A percentile compares a stretch with the other conserved stretches of the same genome.
Conservation (phyloP, 1,140 invertebrate species). For the Solen grandis region DNA sequence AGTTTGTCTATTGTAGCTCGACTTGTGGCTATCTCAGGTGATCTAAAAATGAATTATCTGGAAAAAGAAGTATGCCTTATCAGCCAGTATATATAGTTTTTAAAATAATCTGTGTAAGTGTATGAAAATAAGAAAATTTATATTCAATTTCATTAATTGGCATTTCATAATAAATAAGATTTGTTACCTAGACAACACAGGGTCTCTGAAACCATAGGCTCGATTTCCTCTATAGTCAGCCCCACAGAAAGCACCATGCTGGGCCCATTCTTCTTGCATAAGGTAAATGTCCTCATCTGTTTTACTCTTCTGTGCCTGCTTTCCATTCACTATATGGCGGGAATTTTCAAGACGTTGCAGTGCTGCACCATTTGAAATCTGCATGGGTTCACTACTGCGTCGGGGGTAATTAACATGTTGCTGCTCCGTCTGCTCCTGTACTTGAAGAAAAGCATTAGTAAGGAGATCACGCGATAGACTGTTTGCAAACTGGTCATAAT, state of each 20-base stretch:
- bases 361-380: constrained; percentile 50
- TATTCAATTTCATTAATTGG: too few relatives aligned
- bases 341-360: constrained; percentile 44
- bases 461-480: constrained; percentile 47
- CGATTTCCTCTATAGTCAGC: background rate
- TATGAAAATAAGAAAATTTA: too few relatives aligned
- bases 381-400: constrained; percentile 53
- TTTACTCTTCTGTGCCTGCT: constrained; percentile 20
- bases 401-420: constrained; percentile 35
- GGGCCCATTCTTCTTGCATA: constrained; percentile 21
- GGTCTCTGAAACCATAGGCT: constrained; percentile 41
- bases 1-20: too few relatives aligned
- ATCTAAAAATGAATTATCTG: too few relatives aligned
- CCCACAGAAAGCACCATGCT: constrained; percentile 9
- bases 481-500: constrained; percentile 53
- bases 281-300: constrained; percentile 48
- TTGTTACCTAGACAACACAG: constrained; percentile 50
- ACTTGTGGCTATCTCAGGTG: too few relatives aligned
- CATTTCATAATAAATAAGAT: too few relatives aligned
- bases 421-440: constrained; percentile 37
- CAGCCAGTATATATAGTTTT: too few relatives aligned
- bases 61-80: too few relatives aligned
- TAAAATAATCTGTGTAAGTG: too few relatives aligned
- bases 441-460: constrained; percentile 53
- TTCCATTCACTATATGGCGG: constrained; percentile 21